These are phyloP conservation scores for Augochlora pura DNA, from an alignment of 1,140 invertebrate genomes.

Conservation along the genomic window DNA sequence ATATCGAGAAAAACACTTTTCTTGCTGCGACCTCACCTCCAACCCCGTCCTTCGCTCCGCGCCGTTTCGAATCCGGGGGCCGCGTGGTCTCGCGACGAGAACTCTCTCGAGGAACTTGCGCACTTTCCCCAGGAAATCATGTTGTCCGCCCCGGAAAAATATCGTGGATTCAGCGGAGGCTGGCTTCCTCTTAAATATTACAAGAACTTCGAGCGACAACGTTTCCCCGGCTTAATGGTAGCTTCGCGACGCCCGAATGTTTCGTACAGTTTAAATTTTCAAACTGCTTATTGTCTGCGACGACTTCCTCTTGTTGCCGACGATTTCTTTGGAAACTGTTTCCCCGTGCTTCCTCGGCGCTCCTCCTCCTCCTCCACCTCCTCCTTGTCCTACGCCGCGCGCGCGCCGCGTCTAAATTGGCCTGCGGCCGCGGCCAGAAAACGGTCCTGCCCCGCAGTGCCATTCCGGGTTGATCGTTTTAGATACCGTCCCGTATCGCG, in stretches of 20 bases:
- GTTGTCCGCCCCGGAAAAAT: slow-evolving; percentile 9
- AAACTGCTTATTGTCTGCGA: slow-evolving; percentile 24
- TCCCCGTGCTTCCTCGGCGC: no score
- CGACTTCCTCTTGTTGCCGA: background rate
- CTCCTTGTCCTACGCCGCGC: no score
- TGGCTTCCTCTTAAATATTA: slow-evolving; percentile 35
- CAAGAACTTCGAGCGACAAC: slow-evolving; percentile 29
- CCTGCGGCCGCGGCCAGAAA: background rate
- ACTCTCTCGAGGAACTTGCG: background rate
- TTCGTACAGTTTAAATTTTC: slow-evolving; percentile 42
- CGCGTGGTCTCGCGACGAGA: background rate
- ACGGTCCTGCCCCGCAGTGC: background rate
- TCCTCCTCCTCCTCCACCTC: no score
- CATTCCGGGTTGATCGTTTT: slow-evolving; percentile 20
- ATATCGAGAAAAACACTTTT: slow-evolving; percentile 3
- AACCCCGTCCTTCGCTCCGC: background rate
- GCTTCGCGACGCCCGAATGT: slow-evolving; percentile 13
- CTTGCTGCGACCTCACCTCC: background rate
- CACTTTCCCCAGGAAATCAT: slow-evolving; percentile 3
- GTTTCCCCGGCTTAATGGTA: slow-evolving; percentile 20
- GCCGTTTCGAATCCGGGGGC: background rate
- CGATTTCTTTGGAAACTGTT: slow-evolving; percentile 3
- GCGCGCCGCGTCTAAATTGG: background rate
- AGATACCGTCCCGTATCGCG: background rate
- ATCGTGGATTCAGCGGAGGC: slow-evolving; percentile 6